Evolutionary conservation across 2,888 invertebrate species (phyloP), one percentile per base, ranked within the genome.

Genomic region (Drosophila nr. perissopoda): DNA sequence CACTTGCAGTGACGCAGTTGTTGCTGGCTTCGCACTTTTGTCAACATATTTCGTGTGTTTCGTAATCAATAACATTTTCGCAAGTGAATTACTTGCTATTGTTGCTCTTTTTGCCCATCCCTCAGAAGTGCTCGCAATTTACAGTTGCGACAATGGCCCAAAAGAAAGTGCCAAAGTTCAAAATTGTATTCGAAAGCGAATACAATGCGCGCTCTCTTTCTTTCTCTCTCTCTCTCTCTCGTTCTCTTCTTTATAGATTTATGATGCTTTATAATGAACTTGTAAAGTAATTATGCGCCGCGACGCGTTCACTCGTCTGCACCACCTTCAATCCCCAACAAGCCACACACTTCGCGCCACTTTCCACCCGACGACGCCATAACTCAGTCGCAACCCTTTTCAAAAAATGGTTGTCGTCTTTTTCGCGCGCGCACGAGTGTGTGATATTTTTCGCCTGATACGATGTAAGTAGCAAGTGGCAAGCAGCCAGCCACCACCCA

Each of bases 231-330:
- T 18, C 2, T 11, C 53, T n/a, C 54, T 6, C 8, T 25, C 16
- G 25, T 45, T 45, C 2, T 16, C 45, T 45, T 52, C 68, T 80
- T 87, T 85, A 90, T 90, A 91, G 91, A 92, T 92, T 92, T 92
- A 92, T 92, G 91, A 91, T 87, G 90, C 80, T 92, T 91, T 92
- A 92, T 92, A 92, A 92, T 93, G 92, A 93, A 92, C 92, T 92
- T 92, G 91, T 92, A 92, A 92, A 93, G 92, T 92, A 92, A 93
- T 92, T 92, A 92, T 92, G 91, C 92, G 83, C 69, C 51, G 78
- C 78, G 78, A 76, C 80, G 80, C 76, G 76, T 45, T 67, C 66
- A 52, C 63, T 80, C 78, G 73, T 73, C 76, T 77, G 73, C 72
- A 73, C 77, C 76, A 80, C 84, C 76, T 67, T 66, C 64, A 59